Base-by-base conservation (phyloP, 2,797 vertebrate species). In the Falco rusticolus region DNA sequence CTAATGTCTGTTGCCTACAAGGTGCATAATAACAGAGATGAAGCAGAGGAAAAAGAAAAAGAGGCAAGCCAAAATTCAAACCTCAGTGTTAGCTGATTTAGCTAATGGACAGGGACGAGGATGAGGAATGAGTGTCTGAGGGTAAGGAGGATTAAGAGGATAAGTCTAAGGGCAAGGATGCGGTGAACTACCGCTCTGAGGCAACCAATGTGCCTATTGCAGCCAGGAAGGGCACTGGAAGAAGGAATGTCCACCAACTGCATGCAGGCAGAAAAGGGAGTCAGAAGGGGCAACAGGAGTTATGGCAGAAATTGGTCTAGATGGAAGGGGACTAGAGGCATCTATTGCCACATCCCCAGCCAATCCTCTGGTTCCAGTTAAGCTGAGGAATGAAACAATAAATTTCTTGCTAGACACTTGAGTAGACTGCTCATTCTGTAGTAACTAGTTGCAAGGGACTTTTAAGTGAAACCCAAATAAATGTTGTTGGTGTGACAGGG, bases 151-250 rank as follows among this genome's bases (percentile, higher is more conserved):
- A 43, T 14, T 43, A 14, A 43, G 41, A 43, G 41, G 16, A 43
- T 14, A 16, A 43, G 61, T 16, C 4, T 39, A 57, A 24, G 61
- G 68, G 21, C 41, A 15, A 43, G 41, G 41, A 43, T 7, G 41
- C 6, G 41, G 41, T 43, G 41, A 43, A 14, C 41, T 43, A 29
- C 9, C 54, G 10, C 31, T 29, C 41, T 31, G 22, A 14, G 25
- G 26, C 4, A 5, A 6, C 6, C 54, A 26, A 47, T 20, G 21
- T 28, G 43, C 21, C 50, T 5, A 0, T 1, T 45, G 31, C 53
- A 51, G 53, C 18, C 21, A 48, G n/a, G 20, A 33, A 7, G 25
- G 31, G n/a, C 13, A 2, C 39, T 34, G 78, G 56, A 26, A 24
- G 26, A 69, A 56, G 17, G 29, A 76, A 21, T 4, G 1, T 31